Evolutionary conservation across 2,888 invertebrate genomes (phyloP).

Genomic region (Phorcus lineatus): DNA sequence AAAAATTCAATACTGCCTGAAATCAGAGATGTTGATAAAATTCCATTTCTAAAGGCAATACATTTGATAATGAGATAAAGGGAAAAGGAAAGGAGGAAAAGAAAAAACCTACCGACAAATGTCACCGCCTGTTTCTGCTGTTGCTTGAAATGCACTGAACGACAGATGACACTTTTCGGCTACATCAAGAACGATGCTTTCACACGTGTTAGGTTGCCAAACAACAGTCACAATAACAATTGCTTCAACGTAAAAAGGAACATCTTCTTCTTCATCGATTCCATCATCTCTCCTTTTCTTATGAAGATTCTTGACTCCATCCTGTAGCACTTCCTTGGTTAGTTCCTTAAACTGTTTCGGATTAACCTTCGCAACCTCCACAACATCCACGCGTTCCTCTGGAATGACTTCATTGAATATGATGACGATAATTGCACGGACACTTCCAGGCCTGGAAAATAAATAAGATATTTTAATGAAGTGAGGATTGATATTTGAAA

Average conservation of each 20-base stretch:
- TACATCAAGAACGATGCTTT: background rate
- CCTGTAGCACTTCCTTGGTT: background rate
- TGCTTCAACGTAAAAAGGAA: background rate
- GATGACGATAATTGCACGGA: background rate
- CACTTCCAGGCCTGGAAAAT: background rate
- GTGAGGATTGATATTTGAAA: too few relatives aligned
- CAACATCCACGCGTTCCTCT: background rate
- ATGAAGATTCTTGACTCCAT: too few relatives aligned
- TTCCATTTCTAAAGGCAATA: too few relatives aligned
- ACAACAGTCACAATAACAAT: background rate
- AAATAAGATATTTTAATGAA: too few relatives aligned
- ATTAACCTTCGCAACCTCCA: background rate
- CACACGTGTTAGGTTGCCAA: background rate
- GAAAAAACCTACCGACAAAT: background rate
- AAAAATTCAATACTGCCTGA: too few relatives aligned
- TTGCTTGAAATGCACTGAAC: background rate
- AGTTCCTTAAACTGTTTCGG: background rate
- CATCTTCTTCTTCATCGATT: too few relatives aligned
- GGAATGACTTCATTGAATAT: background rate
- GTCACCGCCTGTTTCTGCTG: background rate
- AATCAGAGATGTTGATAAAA: too few relatives aligned
- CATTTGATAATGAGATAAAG: too few relatives aligned
- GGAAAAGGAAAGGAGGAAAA: too few relatives aligned
- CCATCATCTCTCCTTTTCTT: too few relatives aligned
- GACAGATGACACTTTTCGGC: background rate